A percentile compares a stretch with the other conserved stretches of the same genome.
Evolutionary conservation across 2,113 vertebrate genomes (phyloP).

Genomic region (Melozone crissalis): DNA sequence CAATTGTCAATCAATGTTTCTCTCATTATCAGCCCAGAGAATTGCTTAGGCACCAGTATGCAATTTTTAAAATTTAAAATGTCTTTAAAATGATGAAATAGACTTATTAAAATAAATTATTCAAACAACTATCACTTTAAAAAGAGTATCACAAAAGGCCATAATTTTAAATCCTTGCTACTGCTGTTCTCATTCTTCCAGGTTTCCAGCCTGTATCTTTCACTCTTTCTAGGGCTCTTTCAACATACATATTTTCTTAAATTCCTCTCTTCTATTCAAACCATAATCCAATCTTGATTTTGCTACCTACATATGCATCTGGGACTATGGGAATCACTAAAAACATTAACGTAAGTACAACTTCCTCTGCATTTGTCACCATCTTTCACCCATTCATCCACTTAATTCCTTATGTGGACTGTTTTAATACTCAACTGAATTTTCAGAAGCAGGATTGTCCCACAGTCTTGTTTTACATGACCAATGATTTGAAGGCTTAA

Average conservation of each 20-base stretch:
- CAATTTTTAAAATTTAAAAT: background rate
- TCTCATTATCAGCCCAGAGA: background rate
- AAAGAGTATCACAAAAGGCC: background rate
- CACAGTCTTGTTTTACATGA: background rate
- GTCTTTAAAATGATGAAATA: background rate
- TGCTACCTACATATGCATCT: background rate
- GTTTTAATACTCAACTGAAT: background rate
- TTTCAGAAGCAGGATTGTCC: background rate
- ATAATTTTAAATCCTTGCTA: background rate
- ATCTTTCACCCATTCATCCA: background rate
- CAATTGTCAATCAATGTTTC: background rate
- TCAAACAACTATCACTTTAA: background rate
- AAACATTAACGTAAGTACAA: background rate
- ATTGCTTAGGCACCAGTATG: background rate
- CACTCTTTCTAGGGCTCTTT: background rate
- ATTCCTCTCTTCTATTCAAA: background rate
- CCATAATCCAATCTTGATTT: background rate
- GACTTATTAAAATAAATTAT: background rate
- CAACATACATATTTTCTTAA: background rate
- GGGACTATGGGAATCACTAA: background rate
- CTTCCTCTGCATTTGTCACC: background rate
- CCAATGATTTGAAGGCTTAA: background rate
- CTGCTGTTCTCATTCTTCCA: background rate
- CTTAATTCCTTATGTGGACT: background rate
- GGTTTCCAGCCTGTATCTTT: background rate